These are phyloP conservation scores for Dissostichus mawsoni DNA, from an alignment of 2,113 vertebrate species.

Conservation along the genomic window DNA sequence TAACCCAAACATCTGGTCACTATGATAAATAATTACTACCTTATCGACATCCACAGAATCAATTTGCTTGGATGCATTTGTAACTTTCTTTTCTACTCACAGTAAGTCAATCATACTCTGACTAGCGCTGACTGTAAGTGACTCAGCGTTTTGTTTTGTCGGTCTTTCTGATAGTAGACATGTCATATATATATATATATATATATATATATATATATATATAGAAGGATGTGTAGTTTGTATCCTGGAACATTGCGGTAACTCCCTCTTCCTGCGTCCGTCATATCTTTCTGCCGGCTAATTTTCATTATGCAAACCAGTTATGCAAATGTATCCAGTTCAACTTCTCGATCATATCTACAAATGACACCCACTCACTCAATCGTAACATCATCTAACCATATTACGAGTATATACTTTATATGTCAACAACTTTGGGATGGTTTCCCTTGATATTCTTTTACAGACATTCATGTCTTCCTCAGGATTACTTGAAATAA, in stretches of 20 bases:
- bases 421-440: too few species aligned
- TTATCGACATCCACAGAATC: neutral
- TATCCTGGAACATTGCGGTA: neutral
- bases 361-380: neutral
- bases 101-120: neutral
- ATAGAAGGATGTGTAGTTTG: neutral
- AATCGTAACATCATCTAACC: neutral
- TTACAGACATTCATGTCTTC: too few species aligned
- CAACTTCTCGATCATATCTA: slow-evolving; percentile 21
- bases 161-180: neutral
- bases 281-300: neutral
- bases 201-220: too few species aligned
- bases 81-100: neutral
- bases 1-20: neutral
- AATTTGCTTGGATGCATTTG: neutral
- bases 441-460: neutral
- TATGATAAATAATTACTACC: neutral
- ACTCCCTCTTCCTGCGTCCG: neutral
- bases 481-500: too few species aligned
- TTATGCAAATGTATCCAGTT: slow-evolving; percentile 44
- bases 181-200: neutral
- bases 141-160: neutral
- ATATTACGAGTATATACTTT: neutral
- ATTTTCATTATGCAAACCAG: slow-evolving; percentile 64
- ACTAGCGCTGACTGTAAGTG: neutral